Base-by-base conservation (phyloP, 2,888 invertebrate species). In the Lathronympha strigana region DNA sequence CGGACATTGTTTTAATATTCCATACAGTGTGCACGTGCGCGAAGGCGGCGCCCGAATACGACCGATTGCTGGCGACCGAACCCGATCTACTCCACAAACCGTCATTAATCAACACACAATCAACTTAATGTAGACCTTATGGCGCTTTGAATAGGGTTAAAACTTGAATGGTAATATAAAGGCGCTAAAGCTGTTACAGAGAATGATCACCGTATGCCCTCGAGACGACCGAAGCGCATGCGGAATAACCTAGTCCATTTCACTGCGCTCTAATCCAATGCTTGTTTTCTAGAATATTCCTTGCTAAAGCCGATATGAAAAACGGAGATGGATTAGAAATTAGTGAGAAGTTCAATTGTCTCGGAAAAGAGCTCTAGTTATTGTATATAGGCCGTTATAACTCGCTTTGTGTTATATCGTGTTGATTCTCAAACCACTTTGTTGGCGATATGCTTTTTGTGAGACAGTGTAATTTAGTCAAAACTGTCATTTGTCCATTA, bases 371-470 rank as follows among this genome's bases (percentile, higher is more conserved):
- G 75, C 79, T 79, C 78, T 78, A 77, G 78, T 81, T 78, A 81
- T 81, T 79, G 81, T 84, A 79, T 79, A 80, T 80, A 79, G 82
- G 81, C 81, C 81, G 84, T 85, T 82, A 84, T 79, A 80, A 83
- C 81, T 82, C 81, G 79, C 79, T 84, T 82, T 82, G 82, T 75
- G 80, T 81, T 82, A 80, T 84, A 84, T 82, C 82, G 81, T 82
- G 87, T 86, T 86, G 86, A 86, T 87, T 87, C 83, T 86, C 83
- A 82, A 87, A 86, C 84, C 85, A 85, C 83, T 87, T 87, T 80
- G 83, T 81, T 79, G 73, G 75, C 76, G 79, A 80, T 85, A 81
- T 80, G 79, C 82, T 87, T 87, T 86, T 84, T 80, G 75, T 77
- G 75, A 73, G 78, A 73, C 68, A 72, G 72, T 70, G 63, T 70